Conservation (phyloP, 2,797 vertebrate genomes). For the Hirundo rustica region DNA sequence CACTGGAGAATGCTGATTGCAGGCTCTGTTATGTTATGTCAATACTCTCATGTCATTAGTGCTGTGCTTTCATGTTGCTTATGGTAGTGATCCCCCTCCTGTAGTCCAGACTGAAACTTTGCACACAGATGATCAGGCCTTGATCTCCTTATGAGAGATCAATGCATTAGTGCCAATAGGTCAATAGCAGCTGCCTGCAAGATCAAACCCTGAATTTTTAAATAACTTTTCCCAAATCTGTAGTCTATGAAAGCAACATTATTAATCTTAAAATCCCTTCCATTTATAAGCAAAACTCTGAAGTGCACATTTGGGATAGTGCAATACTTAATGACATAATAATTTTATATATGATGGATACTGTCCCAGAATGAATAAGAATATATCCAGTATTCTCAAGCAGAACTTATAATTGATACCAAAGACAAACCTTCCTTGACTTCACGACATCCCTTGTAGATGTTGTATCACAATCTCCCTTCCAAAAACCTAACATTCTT, state of each 20-base stretch:
- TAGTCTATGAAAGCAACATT: not conserved
- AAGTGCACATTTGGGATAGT: not conserved
- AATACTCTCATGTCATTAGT: not conserved
- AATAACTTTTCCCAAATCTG: not conserved
- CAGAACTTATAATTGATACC: not conserved
- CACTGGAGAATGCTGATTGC: not conserved
- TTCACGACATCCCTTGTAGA: not conserved
- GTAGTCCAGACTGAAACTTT: not conserved
- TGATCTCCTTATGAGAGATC: not conserved
- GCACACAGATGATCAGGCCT: not conserved
- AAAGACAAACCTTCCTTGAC: not conserved
- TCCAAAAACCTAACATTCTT: not conserved
- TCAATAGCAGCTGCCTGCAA: not conserved
- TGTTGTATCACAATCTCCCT: not conserved
- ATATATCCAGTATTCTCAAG: not conserved
- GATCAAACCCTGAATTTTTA: not conserved
- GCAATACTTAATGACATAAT: not conserved
- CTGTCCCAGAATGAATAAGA: not conserved
- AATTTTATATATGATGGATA: not conserved
- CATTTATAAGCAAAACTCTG: not conserved
- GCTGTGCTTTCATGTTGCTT: not conserved
- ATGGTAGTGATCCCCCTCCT: not conserved
- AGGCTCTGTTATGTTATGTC: not conserved
- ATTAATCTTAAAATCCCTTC: not conserved
- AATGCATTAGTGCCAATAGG: not conserved